A percentile compares a stretch with the other conserved stretches of the same genome.
Evolutionary conservation across 2,797 vertebrate species (phyloP).

Genomic region (Sebastes oblongus): DNA sequence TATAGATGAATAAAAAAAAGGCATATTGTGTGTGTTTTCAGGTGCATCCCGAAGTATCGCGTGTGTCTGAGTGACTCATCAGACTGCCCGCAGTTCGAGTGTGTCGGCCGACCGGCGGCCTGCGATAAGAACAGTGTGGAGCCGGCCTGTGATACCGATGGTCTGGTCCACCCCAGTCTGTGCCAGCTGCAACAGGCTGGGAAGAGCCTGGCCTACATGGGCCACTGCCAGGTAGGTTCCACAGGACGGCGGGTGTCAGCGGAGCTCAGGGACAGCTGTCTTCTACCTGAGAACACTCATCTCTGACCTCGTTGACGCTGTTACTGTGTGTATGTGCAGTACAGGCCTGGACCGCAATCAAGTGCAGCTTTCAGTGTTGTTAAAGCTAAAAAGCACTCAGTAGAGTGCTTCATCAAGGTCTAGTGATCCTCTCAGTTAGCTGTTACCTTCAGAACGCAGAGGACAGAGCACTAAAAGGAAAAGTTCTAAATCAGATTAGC

Average conservation of each 20-base stretch:
- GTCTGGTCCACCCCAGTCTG: constrained; percentile 86
- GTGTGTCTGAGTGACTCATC: constrained; percentile 92
- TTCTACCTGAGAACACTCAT: neutral
- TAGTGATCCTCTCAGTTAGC: neutral
- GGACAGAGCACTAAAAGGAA: too few species aligned
- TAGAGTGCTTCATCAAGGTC: neutral
- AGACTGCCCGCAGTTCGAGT: constrained; percentile 90
- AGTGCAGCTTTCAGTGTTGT: neutral
- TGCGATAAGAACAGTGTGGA: constrained; percentile 89
- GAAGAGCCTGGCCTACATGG: constrained; percentile 91
- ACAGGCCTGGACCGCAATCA: too few species aligned
- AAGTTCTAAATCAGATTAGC: too few species aligned
- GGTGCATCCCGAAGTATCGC: constrained; percentile 88
- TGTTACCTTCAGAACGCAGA: too few species aligned
- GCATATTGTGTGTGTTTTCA: constrained; percentile 59
- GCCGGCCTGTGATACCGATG: constrained; percentile 92
- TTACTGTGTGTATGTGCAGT: neutral
- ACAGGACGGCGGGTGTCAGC: neutral
- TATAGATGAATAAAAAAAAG: neutral
- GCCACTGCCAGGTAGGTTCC: constrained; percentile 92
- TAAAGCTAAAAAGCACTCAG: neutral
- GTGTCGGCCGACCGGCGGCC: constrained; percentile 82
- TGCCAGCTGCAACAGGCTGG: constrained; percentile 91
- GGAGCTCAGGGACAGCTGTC: neutral
- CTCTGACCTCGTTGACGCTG: neutral